Base-by-base conservation (phyloP, 1,140 invertebrate species). In the Drosophila orena region DNA sequence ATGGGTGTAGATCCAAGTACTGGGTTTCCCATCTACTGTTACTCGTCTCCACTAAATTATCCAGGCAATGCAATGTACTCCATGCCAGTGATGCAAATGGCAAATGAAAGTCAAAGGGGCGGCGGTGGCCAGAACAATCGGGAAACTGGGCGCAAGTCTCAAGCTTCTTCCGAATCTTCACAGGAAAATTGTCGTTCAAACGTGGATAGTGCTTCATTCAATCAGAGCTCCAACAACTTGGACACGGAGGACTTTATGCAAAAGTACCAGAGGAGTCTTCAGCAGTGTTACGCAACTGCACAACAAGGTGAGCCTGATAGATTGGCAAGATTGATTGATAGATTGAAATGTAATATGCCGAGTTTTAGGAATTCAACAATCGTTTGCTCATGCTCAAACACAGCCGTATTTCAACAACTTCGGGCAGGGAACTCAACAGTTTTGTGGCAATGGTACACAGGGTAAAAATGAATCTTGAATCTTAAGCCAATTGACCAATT, bases 211-310 rank as follows among this genome's bases (percentile, higher is more conserved):
- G 46, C 15, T 1, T 15, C 40, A 2, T 12, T 14, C 15, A 22
- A 46, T 22, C 43, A 22, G 11, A 34, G 10, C 15, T 1, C 34
- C 10, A 50, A 2, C 27, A 11, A 8, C 27, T 38, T 34, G 1
- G 52, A 64, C 15, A 52, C 60, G 42, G 56, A 53, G 2, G 50
- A 14, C 10, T 65, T 57, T 4, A 57, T 75, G 40, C 52, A 35
- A 35, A 75, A 75, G 40, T 75, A 75, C 37, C 61, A 75, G 2
- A 47, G 47, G 27, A 53, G 17, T 17, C 15, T 75, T 38, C 59
- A 66, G 12, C 46, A 75, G n/a, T 75, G 35, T 14, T 66, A 49
- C 22, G 27, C 50, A n/a, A 35, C 65, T 2, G 50, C 34, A 1
- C 64, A 70, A 12, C 43, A 70, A 57, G 53, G 66, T 46, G 47